Base-by-base conservation (phyloP, 2,888 invertebrate genomes). In the Cephus rjabovi region DNA sequence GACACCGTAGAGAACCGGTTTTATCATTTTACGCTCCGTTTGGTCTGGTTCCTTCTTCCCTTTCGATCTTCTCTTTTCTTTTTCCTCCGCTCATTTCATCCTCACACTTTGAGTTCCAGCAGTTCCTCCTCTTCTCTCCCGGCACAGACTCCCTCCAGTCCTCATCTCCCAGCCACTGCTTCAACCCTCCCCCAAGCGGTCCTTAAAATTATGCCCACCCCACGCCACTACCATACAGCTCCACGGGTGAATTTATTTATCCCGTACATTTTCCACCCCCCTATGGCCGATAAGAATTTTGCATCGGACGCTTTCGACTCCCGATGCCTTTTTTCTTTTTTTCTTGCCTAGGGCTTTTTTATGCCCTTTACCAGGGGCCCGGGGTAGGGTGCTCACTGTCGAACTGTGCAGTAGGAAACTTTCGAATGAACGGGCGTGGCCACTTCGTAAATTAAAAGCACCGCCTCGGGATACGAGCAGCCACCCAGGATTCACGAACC, bases 11-110 rank as follows among this genome's bases (percentile, higher is more conserved):
- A 87, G 83, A 37, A 37, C 37, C 84, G 86, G 86, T 86, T 87
- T 86, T 84, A 87, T 86, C 87, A 89, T 89, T 87, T 89, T 86
- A 87, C 85, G 87, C 88, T 85, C 88, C 86, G 85, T 88, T 89
- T 87, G 85, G 80, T 80, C 81, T 82, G 84, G 84, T 86, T 84
- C 85, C 85, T 84, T 85, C 83, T 85, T 85, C 85, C 81, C 83
- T 86, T 86, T 82, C 83, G 79, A 77, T 77, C 75, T 34, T 76
- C 73, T 73, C 68, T 56, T 15, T 40, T 31, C 2, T 34, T 37
- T 37, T 12, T 40, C 15, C 40, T 23, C 9, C 56, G 9, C 23
- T 56, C 56, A 56, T 23, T 23, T 23, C 9, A 23, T 23, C 23
- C 9, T 56, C 2, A 56, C 56, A 23, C 23, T 40, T 40, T 9